These are phyloP conservation scores for Tapirus indicus DNA, from an alignment of 2,797 vertebrate species.

Conservation along the genomic window DNA sequence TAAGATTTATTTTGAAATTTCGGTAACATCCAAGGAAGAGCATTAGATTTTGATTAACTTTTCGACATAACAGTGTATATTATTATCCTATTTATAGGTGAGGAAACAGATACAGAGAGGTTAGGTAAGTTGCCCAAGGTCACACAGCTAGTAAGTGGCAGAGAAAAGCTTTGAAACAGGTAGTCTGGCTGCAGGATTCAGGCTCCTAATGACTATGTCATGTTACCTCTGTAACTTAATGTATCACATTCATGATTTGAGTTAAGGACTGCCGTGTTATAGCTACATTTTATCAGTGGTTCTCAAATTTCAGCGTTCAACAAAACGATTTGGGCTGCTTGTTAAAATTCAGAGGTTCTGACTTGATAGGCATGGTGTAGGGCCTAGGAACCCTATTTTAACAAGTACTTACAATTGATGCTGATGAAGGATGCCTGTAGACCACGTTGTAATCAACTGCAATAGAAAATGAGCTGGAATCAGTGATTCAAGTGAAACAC, in stretches of 20 bases:
- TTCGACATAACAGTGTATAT: not conserved
- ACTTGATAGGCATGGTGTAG: not conserved
- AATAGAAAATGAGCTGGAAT: not conserved
- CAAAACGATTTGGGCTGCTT: not conserved
- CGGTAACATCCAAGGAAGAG: not conserved
- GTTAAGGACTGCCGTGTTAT: not conserved
- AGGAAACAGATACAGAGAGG: not conserved
- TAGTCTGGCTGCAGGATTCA: not conserved
- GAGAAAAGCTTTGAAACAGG: not conserved
- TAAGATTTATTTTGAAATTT: slow-evolving; percentile 40
- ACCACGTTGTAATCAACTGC: not conserved
- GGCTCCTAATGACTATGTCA: not conserved
- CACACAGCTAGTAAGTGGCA: not conserved
- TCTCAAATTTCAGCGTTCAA: not conserved
- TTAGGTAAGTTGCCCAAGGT: not conserved
- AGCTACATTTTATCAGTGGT: not conserved
- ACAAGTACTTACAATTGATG: not conserved
- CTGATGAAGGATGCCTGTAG: not conserved
- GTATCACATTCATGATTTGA: not conserved
- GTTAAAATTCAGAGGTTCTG: slow-evolving; percentile 42
- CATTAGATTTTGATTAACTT: slow-evolving; percentile 15
- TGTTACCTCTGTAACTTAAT: not conserved
- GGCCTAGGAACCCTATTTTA: not conserved
- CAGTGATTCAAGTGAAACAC: not conserved
- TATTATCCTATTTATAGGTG: not conserved